Evolutionary conservation across 2,888 invertebrate genomes (phyloP), one percentile per base, ranked within the genome.

Genomic region (Gasteruption jaculator): DNA sequence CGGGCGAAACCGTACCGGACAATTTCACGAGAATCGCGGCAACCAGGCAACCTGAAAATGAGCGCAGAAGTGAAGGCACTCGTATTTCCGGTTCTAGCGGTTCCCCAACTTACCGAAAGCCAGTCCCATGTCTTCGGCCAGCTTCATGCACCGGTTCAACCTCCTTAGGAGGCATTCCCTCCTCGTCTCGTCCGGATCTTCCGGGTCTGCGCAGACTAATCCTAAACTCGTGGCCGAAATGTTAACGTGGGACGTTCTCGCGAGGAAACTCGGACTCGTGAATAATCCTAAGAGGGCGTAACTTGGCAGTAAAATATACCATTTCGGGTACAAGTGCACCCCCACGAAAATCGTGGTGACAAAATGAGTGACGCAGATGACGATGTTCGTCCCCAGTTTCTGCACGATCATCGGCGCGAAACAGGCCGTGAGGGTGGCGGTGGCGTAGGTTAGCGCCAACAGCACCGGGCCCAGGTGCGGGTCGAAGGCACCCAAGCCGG

Each of bases 351-450:
- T 48, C n/a, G 60, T 59, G 21, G 65, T 65, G 20, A 60, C 52
- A 8, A 66, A 38, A 41, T 68, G 66, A 7, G 54, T 60, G 36
- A 61, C 18, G 40, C 55, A 57, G 41, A 81, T 68, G 19, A 75
- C 62, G 20, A 73, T 54, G 26, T 75, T 75, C 5, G 76, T 73
- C 5, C 79, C 78, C 7, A 77, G 60, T 49, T 73, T 74, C 12
- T 76, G 74, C 1, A 79, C 71, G 21, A 81, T 54, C 5, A 74
- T 71, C 1, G 78, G 77, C 3, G 78, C 74, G 40, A 67, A 65
- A 25, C 67, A 67, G 18, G 62, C 60, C 20, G 59, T 61, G 12
- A 62, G 45, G 3, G 64, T 60, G 2, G 66, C 68, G 10, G 52
- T 54, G 8, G 60, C 52, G 41, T 58, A 69, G 16, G 65, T 54